Conservation (phyloP, 2,113 vertebrate genomes). For the Dicentrarchus labrax region DNA sequence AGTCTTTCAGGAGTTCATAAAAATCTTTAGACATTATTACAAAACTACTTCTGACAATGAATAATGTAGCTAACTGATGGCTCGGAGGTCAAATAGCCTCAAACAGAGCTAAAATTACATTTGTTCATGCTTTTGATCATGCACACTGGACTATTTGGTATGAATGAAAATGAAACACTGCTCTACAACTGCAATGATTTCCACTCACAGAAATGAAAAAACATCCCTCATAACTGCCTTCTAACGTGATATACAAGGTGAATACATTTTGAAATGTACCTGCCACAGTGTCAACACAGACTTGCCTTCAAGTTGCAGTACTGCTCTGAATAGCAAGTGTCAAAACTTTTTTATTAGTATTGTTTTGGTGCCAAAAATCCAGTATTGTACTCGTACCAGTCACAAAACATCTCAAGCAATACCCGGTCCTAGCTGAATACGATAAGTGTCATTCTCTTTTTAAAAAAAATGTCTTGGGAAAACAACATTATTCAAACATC, state of each 20-base stretch:
- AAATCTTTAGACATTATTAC: slow-evolving; percentile 61
- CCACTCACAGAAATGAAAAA: no score
- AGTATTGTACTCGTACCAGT: background rate
- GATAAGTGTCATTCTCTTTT: no score
- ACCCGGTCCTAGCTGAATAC: background rate
- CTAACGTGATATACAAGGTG: background rate
- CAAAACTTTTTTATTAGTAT: no score
- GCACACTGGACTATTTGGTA: background rate
- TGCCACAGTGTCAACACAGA: background rate
- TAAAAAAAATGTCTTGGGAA: background rate
- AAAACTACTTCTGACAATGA: slow-evolving; percentile 55
- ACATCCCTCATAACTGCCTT: background rate
- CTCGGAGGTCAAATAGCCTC: slow-evolving; percentile 43
- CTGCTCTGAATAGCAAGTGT: background rate
- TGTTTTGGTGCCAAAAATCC: no score
- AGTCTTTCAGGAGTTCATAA: slow-evolving; percentile 64
- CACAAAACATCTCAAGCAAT: background rate
- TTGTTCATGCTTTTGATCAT: slow-evolving; percentile 25
- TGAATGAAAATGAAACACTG: slow-evolving; percentile 10
- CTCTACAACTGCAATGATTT: background rate
- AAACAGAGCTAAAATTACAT: slow-evolving; percentile 23
- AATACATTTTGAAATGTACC: background rate
- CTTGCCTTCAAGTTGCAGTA: background rate
- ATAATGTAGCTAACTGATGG: slow-evolving; percentile 46
- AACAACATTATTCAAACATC: background rate